These are phyloP conservation scores for Nycticryphes semicollaris DNA, from an alignment of 2,113 vertebrate species.

Conservation along the genomic window DNA sequence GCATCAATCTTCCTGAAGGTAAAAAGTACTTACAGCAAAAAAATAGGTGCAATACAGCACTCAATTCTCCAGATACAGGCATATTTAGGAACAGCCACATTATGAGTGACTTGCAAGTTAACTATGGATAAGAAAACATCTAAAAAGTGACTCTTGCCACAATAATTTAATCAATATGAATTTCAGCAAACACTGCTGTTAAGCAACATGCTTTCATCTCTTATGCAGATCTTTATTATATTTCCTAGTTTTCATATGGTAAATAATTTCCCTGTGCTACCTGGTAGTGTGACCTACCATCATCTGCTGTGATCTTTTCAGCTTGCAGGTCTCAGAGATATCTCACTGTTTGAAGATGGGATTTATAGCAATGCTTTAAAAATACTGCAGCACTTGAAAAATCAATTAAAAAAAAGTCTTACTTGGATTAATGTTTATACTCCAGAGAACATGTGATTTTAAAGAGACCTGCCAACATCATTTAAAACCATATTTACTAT, in stretches of 20 bases:
- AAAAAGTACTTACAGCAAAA: neutral
- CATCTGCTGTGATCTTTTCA: neutral
- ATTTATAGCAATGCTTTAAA: slow-evolving; percentile 40
- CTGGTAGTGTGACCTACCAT: neutral
- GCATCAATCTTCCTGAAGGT: neutral
- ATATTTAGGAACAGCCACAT: neutral
- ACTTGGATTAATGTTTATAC: slow-evolving; percentile 4
- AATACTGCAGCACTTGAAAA: slow-evolving; percentile 38
- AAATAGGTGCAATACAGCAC: neutral
- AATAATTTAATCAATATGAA: neutral
- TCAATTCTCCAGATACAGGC: neutral
- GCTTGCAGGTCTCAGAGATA: neutral
- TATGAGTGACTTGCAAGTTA: neutral
- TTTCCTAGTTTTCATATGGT: neutral
- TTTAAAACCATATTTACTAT: neutral
- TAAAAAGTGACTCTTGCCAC: neutral
- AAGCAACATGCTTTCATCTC: neutral
- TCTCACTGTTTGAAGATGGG: neutral
- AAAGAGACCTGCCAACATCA: neutral
- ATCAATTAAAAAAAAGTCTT: slow-evolving; percentile 13
- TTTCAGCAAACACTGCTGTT: slow-evolving; percentile 9
- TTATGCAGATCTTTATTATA: neutral
- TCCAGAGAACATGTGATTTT: neutral
- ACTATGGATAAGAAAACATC: neutral
- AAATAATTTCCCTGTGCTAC: neutral